Evolutionary conservation across 2,888 invertebrate genomes (phyloP), one percentile per base, ranked within the genome.

Genomic region (Acrocyrtus sp.): DNA sequence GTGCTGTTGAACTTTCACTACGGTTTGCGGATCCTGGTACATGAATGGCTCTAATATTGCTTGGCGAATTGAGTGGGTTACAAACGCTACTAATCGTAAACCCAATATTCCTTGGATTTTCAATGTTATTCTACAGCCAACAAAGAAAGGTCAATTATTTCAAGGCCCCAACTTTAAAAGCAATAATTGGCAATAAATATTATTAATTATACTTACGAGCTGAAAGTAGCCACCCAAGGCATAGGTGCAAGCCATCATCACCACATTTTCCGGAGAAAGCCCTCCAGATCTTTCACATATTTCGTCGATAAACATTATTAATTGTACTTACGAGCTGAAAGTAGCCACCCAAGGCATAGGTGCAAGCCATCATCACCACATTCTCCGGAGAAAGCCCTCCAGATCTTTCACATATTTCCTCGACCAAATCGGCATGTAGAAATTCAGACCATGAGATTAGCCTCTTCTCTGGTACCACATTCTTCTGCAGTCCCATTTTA

Each of bases 391-490:
- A 45, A 1, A 58, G 15, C 27, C 41, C 57, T 21, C 66, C 66
- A 45, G 67, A 58, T 34, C 58, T 48, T 19, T 50, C 24, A 10
- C 57, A 51, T 2, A 75, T 75, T 21, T 58, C 70, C 22, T 74
- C 62, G 1, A 69, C 24, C 10, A 75, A 47, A 48, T 72, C 67
- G 17, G 19, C 34, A 27, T 66, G 47, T 48, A 75, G 56, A 15
- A 66, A 60, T 29, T 62, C 50, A 19, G 75, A 62, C 75, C 75
- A 75, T 10, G 75, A 56, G 24, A 75, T 57, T 34, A 58, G 65
- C 29, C 48, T 51, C 21, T 17, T 69, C 8, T 53, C 15, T 4
- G 19, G 4, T n/a, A 29, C 50, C 1, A 26, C 21, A 17, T 43
- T 26, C 10, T 47, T 60, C 24, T 48, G 56, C 24, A 74, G 39